Percentiles rank a stretch among this genome's conserved stretches.
These are phyloP conservation scores for Callopanchax toddi DNA, from an alignment of 2,113 vertebrate species.

Conservation along the genomic window DNA sequence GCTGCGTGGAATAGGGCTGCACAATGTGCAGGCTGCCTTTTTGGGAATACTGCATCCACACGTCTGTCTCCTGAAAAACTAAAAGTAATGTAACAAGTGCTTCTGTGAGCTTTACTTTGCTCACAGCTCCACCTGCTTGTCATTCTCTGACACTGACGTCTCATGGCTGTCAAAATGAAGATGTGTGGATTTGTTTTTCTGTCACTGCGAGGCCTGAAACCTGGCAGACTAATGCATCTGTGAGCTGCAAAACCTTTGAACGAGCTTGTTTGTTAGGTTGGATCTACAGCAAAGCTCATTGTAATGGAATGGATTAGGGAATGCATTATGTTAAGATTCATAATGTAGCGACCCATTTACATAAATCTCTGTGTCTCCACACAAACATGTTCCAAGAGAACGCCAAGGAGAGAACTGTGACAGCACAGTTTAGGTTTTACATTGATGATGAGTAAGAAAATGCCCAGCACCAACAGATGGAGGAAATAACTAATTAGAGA, in stretches of 20 bases:
- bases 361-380: background rate
- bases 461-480: slow-evolving; percentile 3
- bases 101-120: slow-evolving; percentile 77
- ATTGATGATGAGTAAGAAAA: background rate
- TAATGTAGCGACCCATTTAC: background rate
- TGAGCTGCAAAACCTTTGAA: background rate
- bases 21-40: slow-evolving; percentile 13
- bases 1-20: slow-evolving; percentile 29
- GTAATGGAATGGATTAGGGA: background rate
- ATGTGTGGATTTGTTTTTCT: background rate
- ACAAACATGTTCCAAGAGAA: background rate
- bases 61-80: slow-evolving; percentile 20
- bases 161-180: slow-evolving; percentile 26
- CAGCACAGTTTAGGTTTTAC: background rate
- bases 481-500: slow-evolving; percentile 1
- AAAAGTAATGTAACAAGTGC: slow-evolving; percentile 38
- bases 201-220: no score
- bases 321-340: background rate
- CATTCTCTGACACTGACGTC: slow-evolving; percentile 75
- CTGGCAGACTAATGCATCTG: background rate
- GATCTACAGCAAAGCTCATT: background rate
- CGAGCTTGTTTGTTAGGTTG: no score
- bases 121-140: slow-evolving; percentile 87
- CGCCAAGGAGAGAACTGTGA: background rate
- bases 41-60: slow-evolving; percentile 19